Base-by-base conservation (phyloP, 2,113 vertebrate species). In the Hippoglossus stenolepis region DNA sequence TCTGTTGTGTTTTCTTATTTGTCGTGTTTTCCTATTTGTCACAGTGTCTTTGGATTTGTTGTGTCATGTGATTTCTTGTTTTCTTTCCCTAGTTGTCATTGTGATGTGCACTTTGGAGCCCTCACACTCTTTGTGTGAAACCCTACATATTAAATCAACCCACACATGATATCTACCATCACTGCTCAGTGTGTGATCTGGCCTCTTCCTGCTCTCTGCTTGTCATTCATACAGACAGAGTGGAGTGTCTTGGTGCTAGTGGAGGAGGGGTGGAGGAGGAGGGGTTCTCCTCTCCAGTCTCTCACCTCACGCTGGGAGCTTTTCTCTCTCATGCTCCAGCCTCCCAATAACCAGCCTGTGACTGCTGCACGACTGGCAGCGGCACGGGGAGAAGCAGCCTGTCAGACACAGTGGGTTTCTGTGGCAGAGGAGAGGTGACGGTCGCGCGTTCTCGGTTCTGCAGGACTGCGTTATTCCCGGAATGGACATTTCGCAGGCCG, bases 181-280 rank as follows among this genome's bases (percentile, higher is more conserved):
- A 6, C 45, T 43, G 2, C 40, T 9, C 35, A 10, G 8, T 38
- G 35, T 10, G 43, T 45, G 43, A 45, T 45, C 12, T 45, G 43
- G 43, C 45, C 51, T 9, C 20, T 53, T 5, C 47, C 18, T 53
- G 18, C 38, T 47, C 45, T 3, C 65, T 69, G 24, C 4, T 23
- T 60, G 70, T 77, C 85, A 88, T 85, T 92, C 84, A 88, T 51
- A 69, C 83, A 72, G 26, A 72, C 9, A 40, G 35, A 38, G 49
- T 23, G 65, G 78, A 77, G 77, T 78, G 79, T 65, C 54, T 78
- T 0, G 70, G 54, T 40, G 65, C 80, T 31, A 1, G 1, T 4
- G 28, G 60, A 63, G 38, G 75, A 85, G 88, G 88, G 79, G 1
- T 4, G 28, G 60, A 63, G 38, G 75, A 85, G 88, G 88, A 80